A percentile compares a stretch with the other conserved stretches of the same genome.
These are phyloP conservation scores for Neodiprion fabricii DNA, from an alignment of 1,140 invertebrate genomes.

Conservation along the genomic window DNA sequence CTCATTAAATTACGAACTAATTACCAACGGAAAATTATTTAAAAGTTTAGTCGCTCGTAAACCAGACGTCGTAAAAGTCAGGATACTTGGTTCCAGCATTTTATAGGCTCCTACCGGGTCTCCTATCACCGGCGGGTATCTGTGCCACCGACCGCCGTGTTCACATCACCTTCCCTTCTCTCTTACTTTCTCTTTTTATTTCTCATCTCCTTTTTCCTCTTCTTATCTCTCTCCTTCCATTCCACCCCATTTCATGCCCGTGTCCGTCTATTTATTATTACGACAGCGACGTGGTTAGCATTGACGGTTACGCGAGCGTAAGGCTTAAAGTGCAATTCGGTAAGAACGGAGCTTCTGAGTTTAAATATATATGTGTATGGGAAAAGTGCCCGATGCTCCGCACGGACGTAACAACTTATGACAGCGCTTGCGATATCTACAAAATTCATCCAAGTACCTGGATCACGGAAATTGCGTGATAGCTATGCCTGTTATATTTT, in stretches of 20 bases:
- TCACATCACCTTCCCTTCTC: not conserved
- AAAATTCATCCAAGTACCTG: too few species aligned
- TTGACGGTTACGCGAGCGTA: not conserved
- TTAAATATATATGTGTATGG: too few species aligned
- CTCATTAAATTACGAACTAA: conserved; percentile 61
- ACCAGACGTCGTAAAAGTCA: conserved; percentile 46
- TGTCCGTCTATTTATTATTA: conserved; percentile 2
- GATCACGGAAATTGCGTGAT: too few species aligned
- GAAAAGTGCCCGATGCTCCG: too few species aligned
- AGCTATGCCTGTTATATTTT: too few species aligned
- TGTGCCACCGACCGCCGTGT: not conserved
- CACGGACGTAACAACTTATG: too few species aligned
- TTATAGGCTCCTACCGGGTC: conserved; percentile 4
- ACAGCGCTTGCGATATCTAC: too few species aligned
- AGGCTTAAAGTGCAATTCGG: not conserved
- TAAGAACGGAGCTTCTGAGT: not conserved
- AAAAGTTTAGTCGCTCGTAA: conserved; percentile 57
- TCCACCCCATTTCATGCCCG: not conserved
- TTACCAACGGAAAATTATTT: conserved; percentile 57
- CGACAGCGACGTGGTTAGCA: not conserved
- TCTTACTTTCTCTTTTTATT: not conserved
- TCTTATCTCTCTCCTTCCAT: not conserved
- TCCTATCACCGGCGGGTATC: conserved; percentile 1
- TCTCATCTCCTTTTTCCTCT: not conserved
- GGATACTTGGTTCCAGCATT: conserved; percentile 6